Percentiles rank a stretch among this genome's conserved stretches.
phyloP scores from a whole-genome alignment of 64 coral and sea anemone species.

The Stichodactyla helianthus region DNA sequence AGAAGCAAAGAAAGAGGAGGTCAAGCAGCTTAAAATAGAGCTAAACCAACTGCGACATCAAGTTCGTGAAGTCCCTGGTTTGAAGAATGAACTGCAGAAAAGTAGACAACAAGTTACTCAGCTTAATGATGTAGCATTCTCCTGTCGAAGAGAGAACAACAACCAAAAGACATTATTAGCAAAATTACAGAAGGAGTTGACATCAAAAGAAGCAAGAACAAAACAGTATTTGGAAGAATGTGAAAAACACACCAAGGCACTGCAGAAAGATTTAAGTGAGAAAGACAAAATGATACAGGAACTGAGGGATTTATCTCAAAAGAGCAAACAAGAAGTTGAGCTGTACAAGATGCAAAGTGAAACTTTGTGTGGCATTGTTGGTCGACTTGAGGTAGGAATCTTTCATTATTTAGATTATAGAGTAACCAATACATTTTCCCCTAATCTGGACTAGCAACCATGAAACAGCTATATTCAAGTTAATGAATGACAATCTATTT shows the following conservation, averaged over 20 bases:
- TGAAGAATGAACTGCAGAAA: slow-evolving; percentile 66
- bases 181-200: slow-evolving; percentile 55
- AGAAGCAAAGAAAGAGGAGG: slow-evolving; percentile 61
- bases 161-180: slow-evolving; percentile 18
- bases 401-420: no score
- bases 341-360: neutral
- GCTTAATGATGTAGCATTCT: slow-evolving; percentile 40
- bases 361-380: neutral
- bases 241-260: neutral
- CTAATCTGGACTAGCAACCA: no score
- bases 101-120: slow-evolving; percentile 56
- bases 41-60: slow-evolving; percentile 60
- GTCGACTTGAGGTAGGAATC: neutral
- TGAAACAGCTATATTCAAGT: no score
- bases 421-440: no score
- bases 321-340: neutral
- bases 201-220: slow-evolving; percentile 13
- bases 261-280: slow-evolving; percentile 9
- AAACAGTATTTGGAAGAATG: slow-evolving; percentile 8
- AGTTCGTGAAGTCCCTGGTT: slow-evolving; percentile 54
- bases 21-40: slow-evolving; percentile 39
- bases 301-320: neutral
- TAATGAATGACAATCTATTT: no score
- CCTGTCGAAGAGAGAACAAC: slow-evolving; percentile 47
- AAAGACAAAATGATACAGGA: slow-evolving; percentile 9